phyloP scores from a whole-genome alignment of 1,140 invertebrate genomes.

The Conus ventricosus region DNA sequence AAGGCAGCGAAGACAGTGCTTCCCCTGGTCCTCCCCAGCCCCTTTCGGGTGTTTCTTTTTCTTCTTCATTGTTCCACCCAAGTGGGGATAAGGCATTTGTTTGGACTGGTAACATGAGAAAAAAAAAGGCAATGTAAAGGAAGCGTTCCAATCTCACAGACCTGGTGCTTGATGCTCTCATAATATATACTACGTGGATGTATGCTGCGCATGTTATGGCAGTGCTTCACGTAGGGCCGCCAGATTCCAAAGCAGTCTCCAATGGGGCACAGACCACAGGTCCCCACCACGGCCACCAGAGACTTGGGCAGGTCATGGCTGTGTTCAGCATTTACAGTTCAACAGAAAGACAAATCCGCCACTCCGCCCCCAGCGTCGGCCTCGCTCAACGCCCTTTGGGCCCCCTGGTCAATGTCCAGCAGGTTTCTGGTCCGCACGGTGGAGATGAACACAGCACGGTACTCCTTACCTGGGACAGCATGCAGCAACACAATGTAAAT shows the following conservation, averaged over 20 bases:
- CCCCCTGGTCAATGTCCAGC: slow-evolving; percentile 75
- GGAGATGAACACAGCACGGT: slow-evolving; percentile 88
- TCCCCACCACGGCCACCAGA: slow-evolving; percentile 91
- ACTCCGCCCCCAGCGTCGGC: slow-evolving; percentile 76
- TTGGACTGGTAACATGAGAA: neutral
- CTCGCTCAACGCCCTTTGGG: slow-evolving; percentile 30
- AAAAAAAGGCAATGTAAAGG: neutral
- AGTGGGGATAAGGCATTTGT: no score
- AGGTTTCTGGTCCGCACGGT: slow-evolving; percentile 87
- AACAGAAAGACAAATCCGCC: slow-evolving; percentile 89
- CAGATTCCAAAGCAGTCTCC: slow-evolving; percentile 67
- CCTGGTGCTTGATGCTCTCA: slow-evolving; percentile 60
- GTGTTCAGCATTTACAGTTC: slow-evolving; percentile 89
- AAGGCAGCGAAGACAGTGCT: no score
- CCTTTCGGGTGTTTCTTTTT: no score
- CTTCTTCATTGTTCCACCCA: no score
- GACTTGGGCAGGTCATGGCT: slow-evolving; percentile 89
- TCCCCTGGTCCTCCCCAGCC: no score
- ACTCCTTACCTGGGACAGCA: slow-evolving; percentile 82
- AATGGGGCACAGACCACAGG: slow-evolving; percentile 78
- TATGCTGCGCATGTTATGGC: slow-evolving; percentile 68
- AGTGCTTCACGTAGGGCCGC: slow-evolving; percentile 65
- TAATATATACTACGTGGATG: slow-evolving; percentile 56
- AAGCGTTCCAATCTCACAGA: slow-evolving; percentile 12
- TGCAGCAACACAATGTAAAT: no score